These are phyloP conservation scores for Parapristionchus giblindavisi DNA, from an alignment of 2,888 invertebrate genomes.

Conservation along the genomic window DNA sequence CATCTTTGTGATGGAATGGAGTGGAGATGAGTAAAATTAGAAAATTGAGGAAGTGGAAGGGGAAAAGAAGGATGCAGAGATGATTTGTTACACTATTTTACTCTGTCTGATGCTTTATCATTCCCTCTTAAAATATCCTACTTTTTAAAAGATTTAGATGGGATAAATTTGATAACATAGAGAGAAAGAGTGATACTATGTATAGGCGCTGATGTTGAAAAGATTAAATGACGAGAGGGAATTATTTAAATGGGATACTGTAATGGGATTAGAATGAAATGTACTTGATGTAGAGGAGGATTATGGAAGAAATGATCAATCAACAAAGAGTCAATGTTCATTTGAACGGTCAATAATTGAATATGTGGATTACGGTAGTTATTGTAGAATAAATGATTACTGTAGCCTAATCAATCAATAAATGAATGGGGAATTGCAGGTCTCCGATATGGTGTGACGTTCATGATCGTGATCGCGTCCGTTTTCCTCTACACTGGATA, in stretches of 20 bases:
- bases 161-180: too few relatives aligned
- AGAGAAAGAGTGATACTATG: too few relatives aligned
- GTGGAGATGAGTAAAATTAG: neutral
- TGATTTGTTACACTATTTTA: neutral
- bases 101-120: too few relatives aligned
- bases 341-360: too few relatives aligned
- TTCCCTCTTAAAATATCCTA: too few relatives aligned
- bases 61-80: neutral
- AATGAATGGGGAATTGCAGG: too few relatives aligned
- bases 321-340: neutral
- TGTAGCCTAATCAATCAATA: neutral
- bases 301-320: too few relatives aligned
- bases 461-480: conserved; percentile 56
- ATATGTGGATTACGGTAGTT: conserved; percentile 8
- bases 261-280: neutral
- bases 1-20: too few relatives aligned
- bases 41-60: neutral
- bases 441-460: conserved; percentile 51
- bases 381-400: neutral
- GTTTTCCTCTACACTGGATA: conserved; percentile 68
- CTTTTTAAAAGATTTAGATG: too few relatives aligned
- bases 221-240: too few relatives aligned
- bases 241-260: too few relatives aligned
- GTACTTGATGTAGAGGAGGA: neutral
- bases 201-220: too few relatives aligned